Conservation (phyloP, 1,140 invertebrate species). For the Listronotus bonariensis region DNA sequence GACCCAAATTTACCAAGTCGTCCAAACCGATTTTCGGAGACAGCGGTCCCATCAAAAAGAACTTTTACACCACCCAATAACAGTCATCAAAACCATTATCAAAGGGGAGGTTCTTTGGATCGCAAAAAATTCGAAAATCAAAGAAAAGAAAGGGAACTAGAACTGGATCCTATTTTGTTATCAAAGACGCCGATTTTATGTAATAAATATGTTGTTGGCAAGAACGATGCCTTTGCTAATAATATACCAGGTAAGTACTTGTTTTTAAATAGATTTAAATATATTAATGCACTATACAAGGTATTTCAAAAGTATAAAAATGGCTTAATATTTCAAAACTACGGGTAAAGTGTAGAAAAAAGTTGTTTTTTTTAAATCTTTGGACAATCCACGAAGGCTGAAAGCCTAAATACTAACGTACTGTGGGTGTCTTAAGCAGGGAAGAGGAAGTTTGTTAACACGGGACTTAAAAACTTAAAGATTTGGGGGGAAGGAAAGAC, state of each 20-base stretch:
- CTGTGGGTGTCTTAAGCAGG: no score
- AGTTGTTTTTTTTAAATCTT: no score
- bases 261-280: no score
- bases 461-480: no score
- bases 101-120: conserved; percentile 56
- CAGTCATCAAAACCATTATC: neutral
- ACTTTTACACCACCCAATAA: neutral
- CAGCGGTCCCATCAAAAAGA: neutral
- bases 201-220: conserved; percentile 72
- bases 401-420: no score
- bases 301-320: no score
- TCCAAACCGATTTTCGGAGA: conserved; percentile 37
- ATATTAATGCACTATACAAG: no score
- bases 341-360: no score
- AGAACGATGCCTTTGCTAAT: conserved; percentile 55
- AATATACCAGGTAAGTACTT: conserved; percentile 41
- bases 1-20: conserved; percentile 44
- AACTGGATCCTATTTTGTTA: conserved; percentile 49
- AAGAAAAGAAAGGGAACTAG: conserved; percentile 40
- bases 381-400: no score
- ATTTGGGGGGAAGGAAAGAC: no score
- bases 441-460: no score
- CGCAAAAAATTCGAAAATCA: conserved; percentile 47
- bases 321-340: no score
- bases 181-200: conserved; percentile 68